phyloP scores from a whole-genome alignment of 2,113 vertebrate species.

The Columbina picui region DNA sequence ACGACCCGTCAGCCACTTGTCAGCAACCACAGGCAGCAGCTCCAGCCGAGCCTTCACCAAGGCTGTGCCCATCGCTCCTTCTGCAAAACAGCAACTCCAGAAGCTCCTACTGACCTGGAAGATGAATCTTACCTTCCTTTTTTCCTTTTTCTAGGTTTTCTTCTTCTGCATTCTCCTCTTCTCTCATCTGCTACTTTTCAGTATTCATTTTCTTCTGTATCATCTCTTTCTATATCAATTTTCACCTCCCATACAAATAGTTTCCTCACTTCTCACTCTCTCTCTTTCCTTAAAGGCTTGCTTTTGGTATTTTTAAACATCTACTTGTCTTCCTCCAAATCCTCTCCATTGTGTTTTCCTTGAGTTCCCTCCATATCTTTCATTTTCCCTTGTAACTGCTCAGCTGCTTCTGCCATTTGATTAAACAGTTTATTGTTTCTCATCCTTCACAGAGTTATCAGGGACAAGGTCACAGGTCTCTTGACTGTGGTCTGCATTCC shows the following conservation, averaged over 20 bases:
- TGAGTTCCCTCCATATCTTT: neutral
- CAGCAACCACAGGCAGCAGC: neutral
- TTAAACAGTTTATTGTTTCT: neutral
- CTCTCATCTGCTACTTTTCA: neutral
- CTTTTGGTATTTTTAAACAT: neutral
- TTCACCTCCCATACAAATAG: neutral
- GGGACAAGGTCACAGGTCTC: neutral
- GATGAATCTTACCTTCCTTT: neutral
- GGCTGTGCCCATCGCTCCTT: neutral
- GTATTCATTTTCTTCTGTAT: neutral
- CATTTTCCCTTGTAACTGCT: neutral
- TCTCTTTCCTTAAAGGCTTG: neutral
- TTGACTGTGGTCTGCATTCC: neutral
- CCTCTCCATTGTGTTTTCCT: neutral
- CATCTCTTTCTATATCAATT: neutral
- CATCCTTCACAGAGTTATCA: neutral
- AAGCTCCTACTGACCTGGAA: neutral
- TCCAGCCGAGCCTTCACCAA: fast-evolving
- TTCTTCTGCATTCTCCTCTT: neutral
- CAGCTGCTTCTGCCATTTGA: neutral
- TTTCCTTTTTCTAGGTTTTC: neutral
- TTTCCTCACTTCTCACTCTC: neutral
- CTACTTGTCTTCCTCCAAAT: neutral
- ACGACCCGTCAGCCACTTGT: neutral
- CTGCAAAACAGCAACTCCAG: neutral